Evolutionary conservation across 2,113 vertebrate species (phyloP), one percentile per base, ranked within the genome.

Genomic region (Amphiprion ocellaris): DNA sequence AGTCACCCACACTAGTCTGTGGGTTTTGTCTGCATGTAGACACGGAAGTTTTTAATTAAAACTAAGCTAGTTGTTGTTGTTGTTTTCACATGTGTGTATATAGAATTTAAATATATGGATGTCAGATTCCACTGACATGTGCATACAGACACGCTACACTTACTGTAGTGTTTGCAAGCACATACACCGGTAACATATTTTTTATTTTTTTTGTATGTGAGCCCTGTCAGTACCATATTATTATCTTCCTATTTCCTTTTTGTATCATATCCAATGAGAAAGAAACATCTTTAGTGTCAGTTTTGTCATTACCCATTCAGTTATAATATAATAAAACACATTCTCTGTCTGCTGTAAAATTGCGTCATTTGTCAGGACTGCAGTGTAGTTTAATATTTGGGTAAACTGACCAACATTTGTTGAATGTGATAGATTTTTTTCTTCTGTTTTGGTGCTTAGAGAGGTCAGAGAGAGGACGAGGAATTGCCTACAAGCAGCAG

Each of bases 401-500:
- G 72, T n/a, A 76, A 33, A 44, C 59, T 81, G 52, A 54, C 39
- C 73, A 59, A 66, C 72, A 55, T 47, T 50, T 77, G 71, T 67
- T 10, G 23, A 65, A 65, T 44, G 46, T 84, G 71, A 83, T 72
- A 33, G 55, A 82, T 2, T 50, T 79, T 60, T 56, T 50, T 78
- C 78, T 82, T 26, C 26, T 26, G 2, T 26, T 26, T 26, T 26
- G 2, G 26, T 68, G 67, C 73, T 71, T 49, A 23, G 54, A 53
- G 65, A 83, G 79, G 79, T 89, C 69, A 87, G 26, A 64, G 12
- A 58, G 65, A 74, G 63, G 74, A 60, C 76, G 61, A 67, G 46
- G 71, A 69, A 71, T 61, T 5, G 59, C 55, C 75, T 54, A 44
- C 21, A 61, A 72, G 56, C 49, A 79, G 69, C n/a, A 33, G 54